Evolutionary conservation across 2,888 invertebrate genomes (phyloP), one percentile per base, ranked within the genome.

Genomic region (Melanargia galathea): DNA sequence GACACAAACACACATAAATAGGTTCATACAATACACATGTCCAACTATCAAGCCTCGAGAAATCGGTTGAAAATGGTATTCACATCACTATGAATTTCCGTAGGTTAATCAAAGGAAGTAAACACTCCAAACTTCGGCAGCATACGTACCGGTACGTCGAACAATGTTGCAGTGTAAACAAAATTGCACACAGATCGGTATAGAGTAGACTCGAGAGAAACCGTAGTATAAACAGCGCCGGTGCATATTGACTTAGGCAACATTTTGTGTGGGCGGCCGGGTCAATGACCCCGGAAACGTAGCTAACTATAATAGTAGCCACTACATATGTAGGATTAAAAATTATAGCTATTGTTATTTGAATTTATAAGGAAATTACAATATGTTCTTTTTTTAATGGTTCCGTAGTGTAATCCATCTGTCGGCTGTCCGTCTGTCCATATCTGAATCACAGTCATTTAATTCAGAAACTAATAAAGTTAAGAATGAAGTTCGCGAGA

Each of bases 211-310:
- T n/a, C n/a, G n/a, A 65, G 64, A 66, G 66, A 64, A 68, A 64
- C 65, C 54, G 62, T 64, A 63, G 59, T 62, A 68, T 67, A 71
- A 71, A 75, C 70, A 73, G 71, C 70, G 64, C 46, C 62, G 56
- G 73, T 74, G 72, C 72, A 73, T 86, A 80, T 86, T 86, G 85
- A 85, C 83, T 81, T 76, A 73, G 71, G 73, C 68, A 72, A 71
- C 70, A 75, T 77, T 75, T 73, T 71, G 79, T 75, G 88, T 87
- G 83, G 87, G 88, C 78, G 84, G 73, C 64, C 52, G 70, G 84
- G 79, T 77, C 76, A 79, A 77, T 73, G 84, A 83, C 85, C 85
- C 78, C 80, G 80, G 74, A 74, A 79, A 81, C 78, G 74, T 79
- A 77, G 79, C 76, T 65, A 49, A 51, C 49, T 35, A 65, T 55